phyloP scores from a whole-genome alignment of 2,797 vertebrate species.

The Amniataba percoides region DNA sequence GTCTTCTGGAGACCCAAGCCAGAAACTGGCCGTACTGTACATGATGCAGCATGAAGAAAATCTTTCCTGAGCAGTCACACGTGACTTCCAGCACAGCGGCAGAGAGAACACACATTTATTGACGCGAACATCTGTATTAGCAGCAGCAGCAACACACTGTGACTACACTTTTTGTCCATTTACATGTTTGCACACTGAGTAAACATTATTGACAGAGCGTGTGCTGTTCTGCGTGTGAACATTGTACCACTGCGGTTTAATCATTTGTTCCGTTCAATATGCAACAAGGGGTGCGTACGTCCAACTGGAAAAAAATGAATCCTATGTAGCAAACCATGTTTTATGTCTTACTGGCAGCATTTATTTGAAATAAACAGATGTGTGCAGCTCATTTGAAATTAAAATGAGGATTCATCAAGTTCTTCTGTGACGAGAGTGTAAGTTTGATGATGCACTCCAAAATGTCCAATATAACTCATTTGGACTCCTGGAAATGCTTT shows the following conservation, averaged over 20 bases:
- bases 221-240: neutral
- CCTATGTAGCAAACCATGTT: neutral
- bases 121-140: constrained; percentile 27
- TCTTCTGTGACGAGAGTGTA: neutral
- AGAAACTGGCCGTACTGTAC: neutral
- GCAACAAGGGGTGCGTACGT: neutral
- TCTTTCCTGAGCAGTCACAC: constrained; percentile 2
- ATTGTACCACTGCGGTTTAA: neutral
- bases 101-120: constrained; percentile 21
- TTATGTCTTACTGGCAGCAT: neutral
- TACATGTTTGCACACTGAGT: neutral
- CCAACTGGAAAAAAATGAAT: neutral
- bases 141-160: neutral
- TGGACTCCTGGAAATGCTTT: neutral
- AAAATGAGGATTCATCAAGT: neutral
- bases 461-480: neutral
- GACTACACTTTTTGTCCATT: neutral
- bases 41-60: constrained; percentile 27
- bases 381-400: neutral
- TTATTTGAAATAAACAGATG: neutral
- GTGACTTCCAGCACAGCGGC: constrained; percentile 9
- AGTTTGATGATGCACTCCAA: neutral
- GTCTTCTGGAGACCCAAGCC: neutral
- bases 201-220: neutral
- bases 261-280: neutral